These are phyloP conservation scores for Amazonetta brasiliensis DNA, from an alignment of 2,797 vertebrate species.

Conservation along the genomic window DNA sequence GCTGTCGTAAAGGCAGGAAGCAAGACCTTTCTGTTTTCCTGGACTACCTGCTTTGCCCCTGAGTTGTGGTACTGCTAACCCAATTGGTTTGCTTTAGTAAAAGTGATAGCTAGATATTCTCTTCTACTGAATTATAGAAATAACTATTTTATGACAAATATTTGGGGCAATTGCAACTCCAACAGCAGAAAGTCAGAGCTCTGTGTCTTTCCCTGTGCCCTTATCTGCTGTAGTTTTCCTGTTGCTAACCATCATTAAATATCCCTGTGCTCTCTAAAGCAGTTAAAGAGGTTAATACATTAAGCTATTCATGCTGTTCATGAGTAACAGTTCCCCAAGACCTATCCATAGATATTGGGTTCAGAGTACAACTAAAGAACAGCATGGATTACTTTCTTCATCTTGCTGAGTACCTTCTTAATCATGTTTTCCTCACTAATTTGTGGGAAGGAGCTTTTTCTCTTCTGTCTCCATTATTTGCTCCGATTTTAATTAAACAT, in stretches of 20 bases:
- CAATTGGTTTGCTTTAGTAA: background rate
- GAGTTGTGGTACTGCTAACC: background rate
- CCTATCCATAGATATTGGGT: background rate
- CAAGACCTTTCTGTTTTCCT: no score
- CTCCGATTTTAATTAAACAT: conserved; percentile 57
- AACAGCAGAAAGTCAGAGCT: background rate
- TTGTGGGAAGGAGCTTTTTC: conserved; percentile 31
- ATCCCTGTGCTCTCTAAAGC: background rate
- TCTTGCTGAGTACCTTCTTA: background rate
- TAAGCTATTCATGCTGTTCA: background rate
- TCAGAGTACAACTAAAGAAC: background rate
- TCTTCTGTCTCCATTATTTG: conserved; percentile 33
- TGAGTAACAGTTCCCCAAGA: background rate
- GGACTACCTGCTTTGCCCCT: no score
- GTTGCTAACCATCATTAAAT: background rate
- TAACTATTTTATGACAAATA: conserved; percentile 16
- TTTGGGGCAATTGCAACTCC: background rate
- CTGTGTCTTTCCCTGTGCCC: background rate
- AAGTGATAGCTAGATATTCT: background rate
- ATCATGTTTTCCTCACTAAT: conserved; percentile 27
- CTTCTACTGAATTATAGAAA: background rate
- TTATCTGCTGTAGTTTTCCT: background rate
- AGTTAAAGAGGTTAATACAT: background rate
- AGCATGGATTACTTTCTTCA: background rate
- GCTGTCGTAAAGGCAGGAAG: background rate